Percentiles rank a stretch among this genome's conserved stretches.
These are phyloP conservation scores for Ceratina japonica DNA, from an alignment of 1,140 invertebrate genomes.

Conservation along the genomic window DNA sequence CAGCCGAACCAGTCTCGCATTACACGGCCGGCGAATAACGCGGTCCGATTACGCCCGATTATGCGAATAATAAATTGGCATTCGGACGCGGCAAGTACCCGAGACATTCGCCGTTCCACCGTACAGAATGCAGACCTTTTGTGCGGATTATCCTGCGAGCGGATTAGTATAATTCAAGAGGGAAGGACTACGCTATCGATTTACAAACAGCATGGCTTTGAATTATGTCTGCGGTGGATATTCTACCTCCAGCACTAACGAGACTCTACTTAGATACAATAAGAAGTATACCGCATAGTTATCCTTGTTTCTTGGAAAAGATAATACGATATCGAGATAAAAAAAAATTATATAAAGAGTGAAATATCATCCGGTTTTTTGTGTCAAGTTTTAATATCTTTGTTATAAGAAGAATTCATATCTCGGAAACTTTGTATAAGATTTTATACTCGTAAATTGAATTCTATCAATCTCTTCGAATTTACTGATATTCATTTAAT, in stretches of 20 bases:
- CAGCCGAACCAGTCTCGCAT: conserved; percentile 58
- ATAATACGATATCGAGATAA: too few species aligned
- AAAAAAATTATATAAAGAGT: too few species aligned
- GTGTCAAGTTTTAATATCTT: too few species aligned
- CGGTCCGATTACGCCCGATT: conserved; percentile 70
- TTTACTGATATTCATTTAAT: too few species aligned
- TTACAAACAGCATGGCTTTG: neutral
- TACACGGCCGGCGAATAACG: conserved; percentile 69
- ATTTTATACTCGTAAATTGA: too few species aligned
- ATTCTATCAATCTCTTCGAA: too few species aligned
- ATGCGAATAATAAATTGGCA: conserved; percentile 73
- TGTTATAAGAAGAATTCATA: too few species aligned
- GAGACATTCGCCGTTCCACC: conserved; percentile 52
- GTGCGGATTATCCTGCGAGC: neutral
- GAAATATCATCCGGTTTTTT: too few species aligned
- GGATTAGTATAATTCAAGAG: conserved; percentile 26
- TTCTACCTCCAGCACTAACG: too few species aligned
- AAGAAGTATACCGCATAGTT: neutral
- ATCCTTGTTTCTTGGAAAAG: neutral
- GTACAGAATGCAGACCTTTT: conserved; percentile 36
- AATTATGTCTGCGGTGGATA: neutral
- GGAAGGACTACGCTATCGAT: conserved; percentile 1
- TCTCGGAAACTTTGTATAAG: too few species aligned
- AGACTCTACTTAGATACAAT: neutral
- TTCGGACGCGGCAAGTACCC: conserved; percentile 48